Evolutionary conservation across 2,797 vertebrate genomes (phyloP).

Genomic region (Xerus rutilus): DNA sequence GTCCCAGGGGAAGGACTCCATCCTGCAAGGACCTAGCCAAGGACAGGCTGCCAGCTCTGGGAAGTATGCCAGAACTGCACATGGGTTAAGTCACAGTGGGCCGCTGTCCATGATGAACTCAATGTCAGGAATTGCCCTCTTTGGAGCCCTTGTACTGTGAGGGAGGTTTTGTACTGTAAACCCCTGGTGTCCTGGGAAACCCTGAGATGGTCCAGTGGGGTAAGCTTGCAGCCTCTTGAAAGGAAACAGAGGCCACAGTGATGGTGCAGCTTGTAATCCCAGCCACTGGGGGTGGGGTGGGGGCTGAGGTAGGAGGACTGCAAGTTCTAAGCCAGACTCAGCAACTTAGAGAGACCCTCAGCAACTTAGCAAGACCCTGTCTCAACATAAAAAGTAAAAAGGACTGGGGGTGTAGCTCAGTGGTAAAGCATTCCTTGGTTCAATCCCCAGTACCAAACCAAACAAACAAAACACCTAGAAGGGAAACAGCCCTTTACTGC

Average conservation of each 20-base stretch:
- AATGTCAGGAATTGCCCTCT: background rate
- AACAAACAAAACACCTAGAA: background rate
- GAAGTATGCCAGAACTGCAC: background rate
- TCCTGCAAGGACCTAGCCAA: background rate
- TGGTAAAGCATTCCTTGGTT: background rate
- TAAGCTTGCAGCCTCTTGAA: background rate
- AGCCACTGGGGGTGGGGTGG: too few relatives aligned
- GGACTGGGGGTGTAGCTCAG: background rate
- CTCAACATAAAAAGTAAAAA: background rate
- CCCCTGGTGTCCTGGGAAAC: background rate
- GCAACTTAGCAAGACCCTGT: too few relatives aligned
- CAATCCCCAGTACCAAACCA: too few relatives aligned
- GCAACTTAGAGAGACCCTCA: too few relatives aligned
- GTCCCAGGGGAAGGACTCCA: background rate
- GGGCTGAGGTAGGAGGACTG: too few relatives aligned
- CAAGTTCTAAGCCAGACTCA: too few relatives aligned
- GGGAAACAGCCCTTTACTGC: background rate
- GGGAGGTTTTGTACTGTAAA: background rate
- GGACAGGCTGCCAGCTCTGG: background rate
- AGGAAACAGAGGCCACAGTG: background rate
- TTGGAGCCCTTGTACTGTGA: too few relatives aligned
- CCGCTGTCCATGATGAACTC: background rate
- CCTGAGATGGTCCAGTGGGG: background rate
- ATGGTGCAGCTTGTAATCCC: too few relatives aligned
- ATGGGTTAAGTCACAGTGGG: background rate